phyloP scores from a whole-genome alignment of 30 jellyfish, hydroid and myxozoan species.

The Aurelia sp. region DNA sequence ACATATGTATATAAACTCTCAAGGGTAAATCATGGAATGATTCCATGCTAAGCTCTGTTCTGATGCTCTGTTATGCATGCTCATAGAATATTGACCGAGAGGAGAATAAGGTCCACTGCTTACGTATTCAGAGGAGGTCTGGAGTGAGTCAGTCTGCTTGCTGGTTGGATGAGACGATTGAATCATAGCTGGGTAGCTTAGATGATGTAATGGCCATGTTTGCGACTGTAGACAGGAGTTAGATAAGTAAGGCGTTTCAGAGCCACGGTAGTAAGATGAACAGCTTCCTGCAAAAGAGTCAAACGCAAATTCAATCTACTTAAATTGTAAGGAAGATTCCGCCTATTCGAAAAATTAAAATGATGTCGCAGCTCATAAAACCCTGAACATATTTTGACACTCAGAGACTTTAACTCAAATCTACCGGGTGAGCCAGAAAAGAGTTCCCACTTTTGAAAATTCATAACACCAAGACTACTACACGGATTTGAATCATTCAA shows the following conservation, averaged over 20 bases:
- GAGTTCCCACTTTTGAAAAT: too few species aligned
- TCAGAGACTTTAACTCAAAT: too few species aligned
- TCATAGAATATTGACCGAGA: constrained; percentile 84
- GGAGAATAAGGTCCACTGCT: constrained; percentile 71
- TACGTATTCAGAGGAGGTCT: constrained; percentile 67
- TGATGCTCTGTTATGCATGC: constrained; percentile 60
- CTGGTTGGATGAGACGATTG: constrained; percentile 77
- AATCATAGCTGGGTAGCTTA: constrained; percentile 81
- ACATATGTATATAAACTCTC: not conserved
- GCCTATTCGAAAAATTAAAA: too few species aligned
- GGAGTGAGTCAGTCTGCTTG: constrained; percentile 86
- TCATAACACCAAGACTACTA: too few species aligned
- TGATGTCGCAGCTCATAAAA: too few species aligned
- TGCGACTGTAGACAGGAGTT: constrained; percentile 86
- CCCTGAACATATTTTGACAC: too few species aligned
- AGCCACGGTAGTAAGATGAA: constrained; percentile 85
- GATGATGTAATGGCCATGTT: constrained; percentile 97
- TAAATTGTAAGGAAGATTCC: too few species aligned
- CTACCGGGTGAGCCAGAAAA: too few species aligned
- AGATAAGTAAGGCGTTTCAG: constrained; percentile 79
- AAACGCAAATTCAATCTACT: not conserved
- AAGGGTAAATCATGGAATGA: constrained; percentile 90
- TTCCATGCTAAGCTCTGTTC: constrained; percentile 92
- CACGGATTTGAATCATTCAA: too few species aligned
- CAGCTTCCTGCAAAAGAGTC: constrained; percentile 57